These are phyloP conservation scores for Pterois miles DNA, from an alignment of 2,797 vertebrate species.

Conservation along the genomic window DNA sequence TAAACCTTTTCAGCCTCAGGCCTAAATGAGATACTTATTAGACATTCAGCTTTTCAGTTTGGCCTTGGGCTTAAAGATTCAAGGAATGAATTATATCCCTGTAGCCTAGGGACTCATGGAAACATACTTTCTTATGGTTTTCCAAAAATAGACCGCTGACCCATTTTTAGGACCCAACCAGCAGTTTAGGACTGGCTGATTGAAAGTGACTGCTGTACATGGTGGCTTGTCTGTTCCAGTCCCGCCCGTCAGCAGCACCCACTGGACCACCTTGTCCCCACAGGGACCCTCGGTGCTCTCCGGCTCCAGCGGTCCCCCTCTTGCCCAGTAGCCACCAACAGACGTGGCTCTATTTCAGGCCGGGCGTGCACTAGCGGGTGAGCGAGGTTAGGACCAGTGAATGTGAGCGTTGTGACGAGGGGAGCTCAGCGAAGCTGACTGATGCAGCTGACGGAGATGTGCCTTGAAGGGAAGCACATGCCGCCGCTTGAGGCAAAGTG, in stretches of 20 bases:
- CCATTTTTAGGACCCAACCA: conserved; percentile 42
- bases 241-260: conserved; percentile 21
- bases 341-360: neutral
- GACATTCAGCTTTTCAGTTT: conserved; percentile 60
- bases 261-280: conserved; percentile 36
- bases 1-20: conserved; percentile 54
- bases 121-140: conserved; percentile 35
- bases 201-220: conserved; percentile 58
- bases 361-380: conserved; percentile 1
- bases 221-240: conserved; percentile 50
- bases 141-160: conserved; percentile 47
- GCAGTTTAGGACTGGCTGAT: conserved; percentile 26
- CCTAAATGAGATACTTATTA: conserved; percentile 65
- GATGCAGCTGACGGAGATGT: neutral
- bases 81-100: conserved; percentile 50
- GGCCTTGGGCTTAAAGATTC: conserved; percentile 51
- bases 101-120: conserved; percentile 40
- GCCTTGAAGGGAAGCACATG: conserved; percentile 19
- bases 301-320: conserved; percentile 1
- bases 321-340: neutral
- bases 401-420: conserved; percentile 18
- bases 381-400: neutral
- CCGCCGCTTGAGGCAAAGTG: neutral
- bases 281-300: conserved; percentile 19
- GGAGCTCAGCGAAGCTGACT: conserved; percentile 2